These are phyloP conservation scores for Agriopis marginaria DNA, from an alignment of 2,888 invertebrate genomes.

Conservation along the genomic window DNA sequence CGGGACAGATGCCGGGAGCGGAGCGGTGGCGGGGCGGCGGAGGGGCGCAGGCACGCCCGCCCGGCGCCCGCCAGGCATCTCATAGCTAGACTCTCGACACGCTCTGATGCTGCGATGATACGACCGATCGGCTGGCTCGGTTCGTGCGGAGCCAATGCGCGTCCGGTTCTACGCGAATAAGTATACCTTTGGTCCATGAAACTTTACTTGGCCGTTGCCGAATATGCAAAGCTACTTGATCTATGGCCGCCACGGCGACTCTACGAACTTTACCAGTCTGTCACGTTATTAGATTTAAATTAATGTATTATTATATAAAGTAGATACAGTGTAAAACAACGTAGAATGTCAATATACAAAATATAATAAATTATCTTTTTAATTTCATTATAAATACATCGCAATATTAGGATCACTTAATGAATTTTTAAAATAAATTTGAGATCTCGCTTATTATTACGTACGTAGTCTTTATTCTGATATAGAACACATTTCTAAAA, in stretches of 20 bases:
- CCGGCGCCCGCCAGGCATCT: slow-evolving; percentile 51
- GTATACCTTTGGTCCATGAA: slow-evolving; percentile 86
- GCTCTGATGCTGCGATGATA: slow-evolving; percentile 74
- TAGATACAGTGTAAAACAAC: slow-evolving; percentile 85
- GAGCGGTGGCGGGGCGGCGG: slow-evolving; percentile 57
- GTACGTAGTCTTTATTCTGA: slow-evolving; percentile 85
- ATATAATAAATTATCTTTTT: slow-evolving; percentile 85
- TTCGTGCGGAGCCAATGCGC: slow-evolving; percentile 85
- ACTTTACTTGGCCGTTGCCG: slow-evolving; percentile 85
- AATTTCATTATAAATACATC: slow-evolving; percentile 79
- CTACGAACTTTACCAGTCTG: slow-evolving; percentile 87
- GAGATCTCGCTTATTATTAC: slow-evolving; percentile 86
- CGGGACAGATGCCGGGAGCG: slow-evolving; percentile 50
- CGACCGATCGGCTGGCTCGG: slow-evolving; percentile 79
- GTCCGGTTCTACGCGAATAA: slow-evolving; percentile 85
- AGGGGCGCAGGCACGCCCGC: slow-evolving; percentile 50
- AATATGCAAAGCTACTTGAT: slow-evolving; percentile 86
- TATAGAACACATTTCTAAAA: slow-evolving; percentile 84
- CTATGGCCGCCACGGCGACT: slow-evolving; percentile 85
- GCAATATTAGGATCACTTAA: slow-evolving; percentile 84
- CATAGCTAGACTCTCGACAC: slow-evolving; percentile 73
- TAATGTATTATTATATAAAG: slow-evolving; percentile 85
- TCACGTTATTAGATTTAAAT: slow-evolving; percentile 86
- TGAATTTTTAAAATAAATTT: slow-evolving; percentile 85
- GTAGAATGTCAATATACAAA: slow-evolving; percentile 85